Percentiles rank a stretch among this genome's conserved stretches.
phyloP scores from a whole-genome alignment of 2,797 vertebrate species.

The Strix occidentalis region DNA sequence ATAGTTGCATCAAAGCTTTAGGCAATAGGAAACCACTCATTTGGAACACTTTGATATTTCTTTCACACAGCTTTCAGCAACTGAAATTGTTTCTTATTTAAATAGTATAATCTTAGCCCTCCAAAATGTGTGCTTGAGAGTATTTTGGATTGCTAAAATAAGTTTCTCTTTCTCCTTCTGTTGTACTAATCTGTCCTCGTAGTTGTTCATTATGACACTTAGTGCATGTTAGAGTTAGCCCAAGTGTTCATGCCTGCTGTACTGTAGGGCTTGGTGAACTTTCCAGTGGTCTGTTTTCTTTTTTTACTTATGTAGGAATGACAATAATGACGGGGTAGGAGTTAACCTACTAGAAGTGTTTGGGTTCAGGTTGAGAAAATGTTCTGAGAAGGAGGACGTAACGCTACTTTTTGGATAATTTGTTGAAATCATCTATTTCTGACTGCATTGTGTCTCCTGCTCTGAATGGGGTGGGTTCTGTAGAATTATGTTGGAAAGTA shows the following conservation, averaged over 20 bases:
- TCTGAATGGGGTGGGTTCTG: not conserved
- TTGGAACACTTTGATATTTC: not conserved
- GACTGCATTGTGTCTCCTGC: fast-evolving
- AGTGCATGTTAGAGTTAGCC: not conserved
- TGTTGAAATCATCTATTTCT: not conserved
- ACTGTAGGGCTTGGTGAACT: not conserved
- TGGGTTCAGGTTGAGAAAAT: not conserved
- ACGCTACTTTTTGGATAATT: not conserved
- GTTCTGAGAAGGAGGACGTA: not conserved
- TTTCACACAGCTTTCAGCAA: not conserved
- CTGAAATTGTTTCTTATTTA: not conserved
- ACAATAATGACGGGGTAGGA: not conserved
- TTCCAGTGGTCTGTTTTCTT: not conserved
- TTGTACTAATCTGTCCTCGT: not conserved
- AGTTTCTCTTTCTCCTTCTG: not conserved
- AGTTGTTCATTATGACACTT: not conserved
- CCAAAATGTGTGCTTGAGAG: not conserved
- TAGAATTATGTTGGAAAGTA: fast-evolving
- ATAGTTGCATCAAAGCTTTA: not conserved
- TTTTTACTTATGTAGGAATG: not conserved
- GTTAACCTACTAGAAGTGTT: not conserved
- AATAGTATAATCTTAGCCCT: not conserved
- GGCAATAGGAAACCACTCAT: not conserved
- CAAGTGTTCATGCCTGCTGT: not conserved
- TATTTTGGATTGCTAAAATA: not conserved